Evolutionary conservation across 1,140 invertebrate genomes (phyloP).

Genomic region (Conopomorpha cramerella): DNA sequence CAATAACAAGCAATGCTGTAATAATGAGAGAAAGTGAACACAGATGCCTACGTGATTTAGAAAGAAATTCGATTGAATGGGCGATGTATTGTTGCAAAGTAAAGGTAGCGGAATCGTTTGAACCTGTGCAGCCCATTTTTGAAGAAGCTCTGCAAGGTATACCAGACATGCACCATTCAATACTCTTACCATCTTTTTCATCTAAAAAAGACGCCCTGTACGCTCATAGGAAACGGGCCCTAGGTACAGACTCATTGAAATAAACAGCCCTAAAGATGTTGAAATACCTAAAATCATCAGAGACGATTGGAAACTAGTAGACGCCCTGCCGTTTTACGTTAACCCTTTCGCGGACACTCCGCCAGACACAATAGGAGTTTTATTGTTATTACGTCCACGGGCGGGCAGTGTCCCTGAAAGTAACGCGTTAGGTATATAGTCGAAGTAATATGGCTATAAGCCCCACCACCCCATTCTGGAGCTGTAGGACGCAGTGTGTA

Average conservation of each 20-base stretch:
- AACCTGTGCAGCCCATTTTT: neutral
- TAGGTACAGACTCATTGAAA: neutral
- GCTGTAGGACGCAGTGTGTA: too few species aligned
- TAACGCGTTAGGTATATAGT: too few species aligned
- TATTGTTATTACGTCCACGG: too few species aligned
- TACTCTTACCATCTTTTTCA: neutral
- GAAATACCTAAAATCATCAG: neutral
- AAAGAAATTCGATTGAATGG: neutral
- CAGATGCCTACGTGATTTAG: neutral
- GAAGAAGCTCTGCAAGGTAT: neutral
- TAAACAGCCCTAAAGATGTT: neutral
- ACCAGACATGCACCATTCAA: neutral
- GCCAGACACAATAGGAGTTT: too few species aligned
- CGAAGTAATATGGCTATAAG: too few species aligned
- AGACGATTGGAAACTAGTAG: neutral
- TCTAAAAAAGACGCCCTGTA: too few species aligned
- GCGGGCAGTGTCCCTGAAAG: too few species aligned
- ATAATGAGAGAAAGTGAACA: neutral
- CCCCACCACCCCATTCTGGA: too few species aligned
- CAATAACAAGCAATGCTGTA: neutral
- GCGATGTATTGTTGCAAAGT: neutral
- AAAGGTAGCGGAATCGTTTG: slow-evolving; percentile 1
- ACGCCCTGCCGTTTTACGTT: too few species aligned
- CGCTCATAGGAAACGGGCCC: neutral
- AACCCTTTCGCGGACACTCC: too few species aligned